Conservation (phyloP, 2,113 vertebrate genomes). For the Dissostichus mawsoni region DNA sequence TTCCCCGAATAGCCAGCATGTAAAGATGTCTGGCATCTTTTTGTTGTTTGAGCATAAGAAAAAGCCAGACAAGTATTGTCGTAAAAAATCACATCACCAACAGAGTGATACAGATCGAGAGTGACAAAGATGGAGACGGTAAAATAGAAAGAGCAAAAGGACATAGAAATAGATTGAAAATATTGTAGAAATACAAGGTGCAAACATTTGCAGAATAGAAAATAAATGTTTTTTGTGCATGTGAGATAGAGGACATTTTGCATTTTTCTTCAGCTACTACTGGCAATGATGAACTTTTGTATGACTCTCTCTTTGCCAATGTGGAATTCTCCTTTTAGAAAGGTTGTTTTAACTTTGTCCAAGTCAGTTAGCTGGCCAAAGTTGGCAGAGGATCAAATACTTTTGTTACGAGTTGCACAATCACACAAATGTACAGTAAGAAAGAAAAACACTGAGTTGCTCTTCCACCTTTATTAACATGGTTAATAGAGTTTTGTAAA, state of each 20-base stretch:
- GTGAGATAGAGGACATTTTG: constrained; percentile 1
- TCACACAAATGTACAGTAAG: neutral
- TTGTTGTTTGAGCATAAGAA: constrained; percentile 16
- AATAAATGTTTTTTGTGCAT: neutral
- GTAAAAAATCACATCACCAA: constrained; percentile 46
- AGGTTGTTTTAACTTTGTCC: neutral
- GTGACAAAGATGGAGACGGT: constrained; percentile 28
- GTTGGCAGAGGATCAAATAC: neutral
- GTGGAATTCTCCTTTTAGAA: neutral
- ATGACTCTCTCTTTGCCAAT: neutral
- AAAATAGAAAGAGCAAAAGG: neutral
- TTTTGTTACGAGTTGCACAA: neutral
- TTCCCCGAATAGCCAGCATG: constrained; percentile 50
- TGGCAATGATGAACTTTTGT: neutral
- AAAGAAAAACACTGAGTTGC: neutral
- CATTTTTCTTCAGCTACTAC: neutral
- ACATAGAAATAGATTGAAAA: constrained; percentile 12
- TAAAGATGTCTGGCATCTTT: constrained; percentile 32
- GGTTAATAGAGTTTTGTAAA: neutral
- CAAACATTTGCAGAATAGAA: neutral
- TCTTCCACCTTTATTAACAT: neutral
- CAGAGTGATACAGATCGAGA: neutral
- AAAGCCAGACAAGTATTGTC: constrained; percentile 19
- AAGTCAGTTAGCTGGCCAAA: neutral
- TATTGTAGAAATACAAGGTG: constrained; percentile 3